Evolutionary conservation across 2,888 invertebrate species (phyloP), one percentile per base, ranked within the genome.

Genomic region (Coleophora deauratella): DNA sequence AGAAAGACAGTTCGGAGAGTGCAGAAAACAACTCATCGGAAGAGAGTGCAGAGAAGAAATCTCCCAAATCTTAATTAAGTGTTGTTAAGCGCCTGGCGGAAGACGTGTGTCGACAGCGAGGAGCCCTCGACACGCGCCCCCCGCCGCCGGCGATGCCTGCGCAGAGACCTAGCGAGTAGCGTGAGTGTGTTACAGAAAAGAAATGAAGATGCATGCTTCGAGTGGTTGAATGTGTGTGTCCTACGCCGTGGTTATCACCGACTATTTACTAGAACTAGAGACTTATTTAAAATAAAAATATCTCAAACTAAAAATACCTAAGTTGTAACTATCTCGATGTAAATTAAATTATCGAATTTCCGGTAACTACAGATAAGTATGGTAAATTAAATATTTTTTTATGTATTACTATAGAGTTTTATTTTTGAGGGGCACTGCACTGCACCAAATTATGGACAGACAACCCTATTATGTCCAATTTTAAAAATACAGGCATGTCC

Each of bases 271-370:
- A 78, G 69, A 73, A 64, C 62, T 82, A 84, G 74, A 80, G 81
- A 84, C 80, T 72, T 81, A 81, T 79, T 79, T 78, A 79, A 81
- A 44, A 4, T 4, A 21, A 21, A 21, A 6, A 73, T 77, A 77
- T 72, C 72, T 62, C 63, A 70, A 70, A 62, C 63, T 65, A 72
- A 70, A 64, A 79, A 79, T 75, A 77, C 71, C 66, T 72, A 64
- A 57, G 73, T 73, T 81, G 82, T 84, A 84, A 81, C 82, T 80
- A 78, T 70, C 67, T 74, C 66, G 6, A 21, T 4, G 21, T 72
- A 70, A 70, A 78, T 65, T 84, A 81, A 85, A 79, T 82, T 80
- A 85, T 79, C 79, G 80, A 84, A 81, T 81, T 81, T 78, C 75
- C 66, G 79, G 75, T 84, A 79, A 3, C 72, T 78, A 66, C 82